Conservation (phyloP, 1,140 invertebrate species). For the Pseudomyrmex gracilis region DNA sequence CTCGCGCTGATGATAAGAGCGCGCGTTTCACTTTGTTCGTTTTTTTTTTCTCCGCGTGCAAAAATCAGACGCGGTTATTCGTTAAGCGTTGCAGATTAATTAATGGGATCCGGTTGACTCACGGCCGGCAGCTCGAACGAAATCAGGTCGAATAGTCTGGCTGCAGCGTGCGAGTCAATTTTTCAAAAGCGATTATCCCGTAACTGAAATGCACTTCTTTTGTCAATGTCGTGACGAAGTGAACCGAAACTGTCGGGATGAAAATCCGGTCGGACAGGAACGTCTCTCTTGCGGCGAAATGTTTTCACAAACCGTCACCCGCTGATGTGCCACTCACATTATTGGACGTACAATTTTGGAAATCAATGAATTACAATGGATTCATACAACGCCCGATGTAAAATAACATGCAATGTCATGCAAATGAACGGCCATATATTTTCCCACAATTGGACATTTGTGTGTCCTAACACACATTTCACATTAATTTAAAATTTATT, state of each 20-base stretch:
- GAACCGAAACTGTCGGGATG: conserved; percentile 42
- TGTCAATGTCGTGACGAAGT: conserved; percentile 37
- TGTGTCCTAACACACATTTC: not conserved
- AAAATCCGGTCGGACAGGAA: conserved; percentile 26
- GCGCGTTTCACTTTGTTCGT: not conserved
- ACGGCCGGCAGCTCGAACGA: conserved; percentile 29
- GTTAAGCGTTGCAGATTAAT: conserved; percentile 27
- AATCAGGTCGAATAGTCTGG: conserved; percentile 40
- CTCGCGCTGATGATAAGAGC: conserved; percentile 2
- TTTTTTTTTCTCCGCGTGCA: not conserved
- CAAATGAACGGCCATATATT: conserved; percentile 4
- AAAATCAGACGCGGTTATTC: conserved; percentile 21
- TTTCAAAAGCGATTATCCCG: conserved; percentile 55
- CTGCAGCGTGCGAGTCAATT: conserved; percentile 39
- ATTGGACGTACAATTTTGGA: not conserved
- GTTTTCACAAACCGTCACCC: conserved; percentile 29
- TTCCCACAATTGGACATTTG: too few relatives aligned
- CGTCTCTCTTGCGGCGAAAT: not conserved
- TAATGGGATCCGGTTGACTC: conserved; percentile 31
- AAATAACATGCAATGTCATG: not conserved
- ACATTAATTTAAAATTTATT: not conserved
- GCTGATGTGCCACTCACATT: conserved; percentile 1
- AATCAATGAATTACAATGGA: not conserved
- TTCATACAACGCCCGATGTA: not conserved
- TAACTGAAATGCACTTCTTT: conserved; percentile 55